Evolutionary conservation across 2,113 vertebrate species (phyloP), one percentile per base, ranked within the genome.

Genomic region (Osmerus mordax): DNA sequence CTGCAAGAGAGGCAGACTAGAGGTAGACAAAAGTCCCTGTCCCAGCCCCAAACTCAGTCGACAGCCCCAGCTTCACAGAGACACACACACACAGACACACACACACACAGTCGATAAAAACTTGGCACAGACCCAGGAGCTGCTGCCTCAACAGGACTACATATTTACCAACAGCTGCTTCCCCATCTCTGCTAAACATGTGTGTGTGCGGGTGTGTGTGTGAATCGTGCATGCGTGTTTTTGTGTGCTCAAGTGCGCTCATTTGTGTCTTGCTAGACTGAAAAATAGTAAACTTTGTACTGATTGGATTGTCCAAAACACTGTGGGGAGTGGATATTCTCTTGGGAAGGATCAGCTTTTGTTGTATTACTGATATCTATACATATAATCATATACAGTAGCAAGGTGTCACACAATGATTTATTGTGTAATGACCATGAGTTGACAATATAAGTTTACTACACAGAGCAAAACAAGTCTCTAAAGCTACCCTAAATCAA

Each of bases 161-260:
- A 78, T 94, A 92, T 95, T 94, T 94, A 93, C 91, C 87, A 93
- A 95, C 94, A 95, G 73, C 91, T 91, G 89, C 85, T 71, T 80
- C 76, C 74, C 70, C 51, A 75, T 70, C 21, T 51, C 87, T 77
- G 65, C 78, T 63, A 74, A 74, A 74, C 58, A 69, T 70, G 53
- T 69, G 29, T 61, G 32, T 70, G 36, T 51, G 29, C 23, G 47
- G 7, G 61, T 65, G 70, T 19, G 29, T 69, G 67, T 32, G 25
- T 67, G 21, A 12, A 13, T 53, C 52, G 15, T 4, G 61, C 11
- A 53, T 23, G 23, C 64, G 16, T 32, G 70, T 21, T 18, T 65
- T 51, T 3, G 59, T n/a, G 15, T 5, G 3, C 21, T 54, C 51
- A 51, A 36, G 5, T 55, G 23, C 21, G 3, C 19, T 55, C 25